phyloP scores from a whole-genome alignment of 2,113 vertebrate genomes.

The western clawed frog (Xenopus tropicalis) region DNA sequence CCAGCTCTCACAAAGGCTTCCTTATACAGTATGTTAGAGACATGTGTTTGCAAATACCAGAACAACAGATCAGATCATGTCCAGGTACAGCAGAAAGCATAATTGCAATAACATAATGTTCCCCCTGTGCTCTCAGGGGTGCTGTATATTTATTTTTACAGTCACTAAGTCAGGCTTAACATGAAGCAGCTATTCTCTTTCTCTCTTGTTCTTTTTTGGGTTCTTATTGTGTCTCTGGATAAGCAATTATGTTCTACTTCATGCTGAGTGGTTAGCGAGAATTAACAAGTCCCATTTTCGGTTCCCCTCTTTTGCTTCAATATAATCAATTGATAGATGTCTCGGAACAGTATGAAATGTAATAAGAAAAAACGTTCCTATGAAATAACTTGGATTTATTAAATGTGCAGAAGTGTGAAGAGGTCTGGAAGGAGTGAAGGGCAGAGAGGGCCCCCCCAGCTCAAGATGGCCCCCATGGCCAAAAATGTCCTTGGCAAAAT shows the following conservation, averaged over 20 bases:
- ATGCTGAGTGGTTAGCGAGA: background rate
- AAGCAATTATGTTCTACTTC: background rate
- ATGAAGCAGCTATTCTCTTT: background rate
- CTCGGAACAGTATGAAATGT: too few relatives aligned
- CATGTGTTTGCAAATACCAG: background rate
- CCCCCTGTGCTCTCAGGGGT: background rate
- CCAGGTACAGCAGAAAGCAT: background rate
- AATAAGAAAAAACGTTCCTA: too few relatives aligned
- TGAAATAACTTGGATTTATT: too few relatives aligned
- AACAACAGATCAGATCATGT: background rate
- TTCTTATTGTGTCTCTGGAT: too few relatives aligned
- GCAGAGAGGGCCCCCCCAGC: too few relatives aligned
- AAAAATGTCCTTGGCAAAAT: too few relatives aligned
- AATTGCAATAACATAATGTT: background rate
- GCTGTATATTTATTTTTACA: conserved; percentile 3
- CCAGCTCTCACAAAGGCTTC: too few relatives aligned
- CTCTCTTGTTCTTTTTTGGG: background rate
- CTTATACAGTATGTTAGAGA: background rate
- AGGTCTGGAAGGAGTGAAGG: too few relatives aligned
- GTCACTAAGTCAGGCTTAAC: background rate
- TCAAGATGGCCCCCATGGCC: too few relatives aligned
- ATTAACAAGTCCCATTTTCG: background rate
- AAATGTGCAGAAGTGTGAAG: too few relatives aligned
- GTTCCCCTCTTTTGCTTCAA: too few relatives aligned
- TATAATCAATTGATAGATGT: too few relatives aligned